Evolutionary conservation across 2,888 invertebrate species (phyloP), one percentile per base, ranked within the genome.

Genomic region (Phragmatobia fuliginosa): DNA sequence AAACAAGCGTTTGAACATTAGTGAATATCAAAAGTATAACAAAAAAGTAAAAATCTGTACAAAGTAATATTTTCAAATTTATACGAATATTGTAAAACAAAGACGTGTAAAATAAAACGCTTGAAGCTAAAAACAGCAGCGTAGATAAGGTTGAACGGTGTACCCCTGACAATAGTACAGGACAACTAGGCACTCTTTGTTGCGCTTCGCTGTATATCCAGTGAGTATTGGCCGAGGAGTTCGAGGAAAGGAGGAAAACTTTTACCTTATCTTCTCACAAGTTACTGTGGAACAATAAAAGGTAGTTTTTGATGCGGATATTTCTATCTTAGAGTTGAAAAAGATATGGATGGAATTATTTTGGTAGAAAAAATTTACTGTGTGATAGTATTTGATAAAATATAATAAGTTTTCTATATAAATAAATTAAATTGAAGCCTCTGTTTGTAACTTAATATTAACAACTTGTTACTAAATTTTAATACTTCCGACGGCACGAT

Each of bases 121-220:
- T 38, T 41, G 28, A 31, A 41, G 41, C 18, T 28, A 41, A n/a
- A n/a, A n/a, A 41, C 62, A 38, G 18, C 38, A 60, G 28, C 25
- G 56, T 33, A 62, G 38, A 62, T 62, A 62, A 45, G 10, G 28
- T 31, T 52, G 33, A 52, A n/a, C 16, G 36, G n/a, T 28, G 41
- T 21, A 28, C 41, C 28, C 11, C 28, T 56, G 62, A 41, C 64
- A 56, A 52, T 25, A 33, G 25, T n/a, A 32, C 52, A 36, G 32
- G 25, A 66, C 59, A 66, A 66, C 66, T 31, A n/a, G n/a, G n/a
- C n/a, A 59, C 41, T 60, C 45, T n/a, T 36, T 66, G 60, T 66
- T 28, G 56, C 56, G 52, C 28, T 52, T 6, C 14, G 49, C 3
- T 49, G 49, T 25, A 25, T 28, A 7, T 38, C 16, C 18, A 5